A percentile compares a stretch with the other conserved stretches of the same genome.
Conservation (phyloP, 2,888 invertebrate genomes). For the Mesoligia furuncula region DNA sequence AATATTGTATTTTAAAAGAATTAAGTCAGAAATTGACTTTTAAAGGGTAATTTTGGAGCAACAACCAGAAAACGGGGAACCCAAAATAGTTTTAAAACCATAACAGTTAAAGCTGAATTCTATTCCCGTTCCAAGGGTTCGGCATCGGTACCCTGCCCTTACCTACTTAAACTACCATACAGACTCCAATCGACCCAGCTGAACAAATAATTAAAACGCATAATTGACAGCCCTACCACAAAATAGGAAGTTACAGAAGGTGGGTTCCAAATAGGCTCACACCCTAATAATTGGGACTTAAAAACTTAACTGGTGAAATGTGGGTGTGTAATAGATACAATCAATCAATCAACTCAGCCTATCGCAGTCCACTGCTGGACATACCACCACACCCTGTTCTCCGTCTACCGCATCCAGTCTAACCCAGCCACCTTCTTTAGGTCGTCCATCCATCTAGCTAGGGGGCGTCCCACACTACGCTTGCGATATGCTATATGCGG, state of each 20-base stretch:
- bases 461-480: too few relatives aligned
- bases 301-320: neutral
- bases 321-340: neutral
- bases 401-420: too few relatives aligned
- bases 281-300: neutral
- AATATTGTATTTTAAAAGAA: neutral
- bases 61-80: neutral
- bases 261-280: neutral
- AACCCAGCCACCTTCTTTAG: too few relatives aligned
- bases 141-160: conserved; percentile 13
- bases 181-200: conserved; percentile 20
- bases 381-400: too few relatives aligned
- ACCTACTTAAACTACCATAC: conserved; percentile 41
- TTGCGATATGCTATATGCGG: too few relatives aligned
- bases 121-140: conserved; percentile 1
- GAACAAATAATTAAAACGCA: conserved; percentile 59
- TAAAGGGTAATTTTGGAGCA: neutral
- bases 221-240: conserved; percentile 59
- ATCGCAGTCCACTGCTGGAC: too few relatives aligned
- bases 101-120: neutral
- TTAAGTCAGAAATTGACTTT: neutral
- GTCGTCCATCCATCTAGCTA: too few relatives aligned
- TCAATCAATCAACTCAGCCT: too few relatives aligned
- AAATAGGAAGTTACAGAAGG: neutral
- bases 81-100: conserved; percentile 31